These are phyloP conservation scores for Temnothorax ravouxi DNA, from an alignment of 2,888 invertebrate genomes.

Conservation along the genomic window DNA sequence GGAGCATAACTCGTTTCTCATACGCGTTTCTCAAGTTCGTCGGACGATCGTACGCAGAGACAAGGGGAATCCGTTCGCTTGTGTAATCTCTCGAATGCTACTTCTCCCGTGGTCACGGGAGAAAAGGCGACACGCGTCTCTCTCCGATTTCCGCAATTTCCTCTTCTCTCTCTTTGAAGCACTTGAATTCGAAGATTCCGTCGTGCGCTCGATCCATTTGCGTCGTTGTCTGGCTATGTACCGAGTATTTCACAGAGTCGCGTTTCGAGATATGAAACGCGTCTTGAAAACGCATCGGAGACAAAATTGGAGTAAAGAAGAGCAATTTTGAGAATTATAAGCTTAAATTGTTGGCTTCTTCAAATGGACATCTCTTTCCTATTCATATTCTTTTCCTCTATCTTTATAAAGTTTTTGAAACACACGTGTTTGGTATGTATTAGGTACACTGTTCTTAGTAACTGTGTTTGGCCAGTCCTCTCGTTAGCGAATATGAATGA, in stretches of 20 bases:
- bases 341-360: neutral
- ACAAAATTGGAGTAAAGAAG: neutral
- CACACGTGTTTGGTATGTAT: neutral
- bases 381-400: neutral
- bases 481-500: neutral
- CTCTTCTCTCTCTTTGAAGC: neutral
- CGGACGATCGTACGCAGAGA: neutral
- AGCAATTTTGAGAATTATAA: neutral
- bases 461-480: neutral
- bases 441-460: neutral
- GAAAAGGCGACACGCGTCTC: neutral
- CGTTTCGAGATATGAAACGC: neutral
- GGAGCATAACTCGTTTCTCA: slow-evolving; percentile 3
- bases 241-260: neutral
- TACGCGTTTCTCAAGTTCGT: neutral
- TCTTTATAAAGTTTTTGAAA: neutral
- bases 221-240: slow-evolving; percentile 3
- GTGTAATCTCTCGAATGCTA: neutral
- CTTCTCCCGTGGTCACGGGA: neutral
- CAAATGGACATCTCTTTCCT: neutral
- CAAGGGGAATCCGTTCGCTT: neutral
- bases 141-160: neutral
- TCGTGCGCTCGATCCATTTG: neutral
- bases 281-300: neutral
- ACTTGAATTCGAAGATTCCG: neutral